phyloP scores from a whole-genome alignment of 2,113 vertebrate species.

The Podarcis raffonei region DNA sequence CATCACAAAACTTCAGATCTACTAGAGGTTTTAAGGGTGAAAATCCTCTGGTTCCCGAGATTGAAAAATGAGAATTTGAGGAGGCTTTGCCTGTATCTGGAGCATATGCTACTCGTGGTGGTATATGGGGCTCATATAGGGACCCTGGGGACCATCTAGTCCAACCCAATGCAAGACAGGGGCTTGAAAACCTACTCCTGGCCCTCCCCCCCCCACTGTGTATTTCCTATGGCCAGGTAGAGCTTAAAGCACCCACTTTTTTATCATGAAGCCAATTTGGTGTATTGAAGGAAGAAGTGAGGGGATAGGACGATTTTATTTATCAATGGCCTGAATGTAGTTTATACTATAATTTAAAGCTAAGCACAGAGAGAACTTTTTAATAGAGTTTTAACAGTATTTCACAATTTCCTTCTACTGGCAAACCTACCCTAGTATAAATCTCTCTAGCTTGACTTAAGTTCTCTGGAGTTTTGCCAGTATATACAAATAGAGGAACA shows the following conservation, averaged over 20 bases:
- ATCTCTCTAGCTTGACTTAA: neutral
- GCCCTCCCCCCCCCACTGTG: too few relatives aligned
- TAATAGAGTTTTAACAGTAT: conserved; percentile 6
- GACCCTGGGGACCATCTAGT: neutral
- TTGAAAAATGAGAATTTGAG: neutral
- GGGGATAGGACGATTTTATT: too few relatives aligned
- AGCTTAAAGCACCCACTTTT: neutral
- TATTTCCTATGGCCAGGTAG: neutral
- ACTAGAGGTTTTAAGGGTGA: too few relatives aligned
- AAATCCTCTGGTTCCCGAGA: neutral
- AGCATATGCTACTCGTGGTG: neutral
- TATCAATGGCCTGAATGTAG: neutral
- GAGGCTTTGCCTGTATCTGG: neutral
- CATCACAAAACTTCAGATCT: too few relatives aligned
- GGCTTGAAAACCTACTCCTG: too few relatives aligned
- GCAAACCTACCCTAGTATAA: neutral
- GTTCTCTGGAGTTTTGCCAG: neutral
- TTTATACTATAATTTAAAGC: neutral
- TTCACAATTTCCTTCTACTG: neutral
- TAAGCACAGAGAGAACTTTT: neutral
- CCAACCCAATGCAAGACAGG: neutral
- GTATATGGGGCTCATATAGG: neutral
- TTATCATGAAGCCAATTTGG: neutral
- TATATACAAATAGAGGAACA: neutral
- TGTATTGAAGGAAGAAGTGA: neutral